Conservation (phyloP, 2,888 invertebrate species). For the Acronicta leporina region DNA sequence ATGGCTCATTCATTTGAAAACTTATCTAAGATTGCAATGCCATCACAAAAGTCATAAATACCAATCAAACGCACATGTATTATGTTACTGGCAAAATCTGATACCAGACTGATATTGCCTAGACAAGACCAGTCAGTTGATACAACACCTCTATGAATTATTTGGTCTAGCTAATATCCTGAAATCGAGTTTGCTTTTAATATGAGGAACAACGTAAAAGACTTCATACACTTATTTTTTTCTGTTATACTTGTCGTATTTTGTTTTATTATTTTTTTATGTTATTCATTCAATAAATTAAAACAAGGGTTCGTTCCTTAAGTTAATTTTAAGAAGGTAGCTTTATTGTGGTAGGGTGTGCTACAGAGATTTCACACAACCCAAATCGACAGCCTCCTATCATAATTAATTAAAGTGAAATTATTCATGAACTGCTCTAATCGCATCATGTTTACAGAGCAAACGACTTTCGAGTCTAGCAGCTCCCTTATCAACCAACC, state of each 20-base stretch:
- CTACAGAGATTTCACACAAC: too few species aligned
- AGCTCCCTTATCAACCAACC: slow-evolving; percentile 69
- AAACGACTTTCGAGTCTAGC: slow-evolving; percentile 66
- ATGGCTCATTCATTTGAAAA: not conserved
- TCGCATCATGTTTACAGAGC: slow-evolving; percentile 85
- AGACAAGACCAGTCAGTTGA: not conserved
- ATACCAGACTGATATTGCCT: not conserved
- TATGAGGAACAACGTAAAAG: too few species aligned
- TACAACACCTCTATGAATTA: not conserved
- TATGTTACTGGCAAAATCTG: not conserved
- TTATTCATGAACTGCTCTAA: slow-evolving; percentile 80
- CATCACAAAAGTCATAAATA: slow-evolving; percentile 4
- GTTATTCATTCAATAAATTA: too few species aligned
- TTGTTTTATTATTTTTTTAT: too few species aligned
- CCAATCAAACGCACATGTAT: not conserved
- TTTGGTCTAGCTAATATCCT: too few species aligned
- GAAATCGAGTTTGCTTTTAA: too few species aligned
- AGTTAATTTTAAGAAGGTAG: too few species aligned
- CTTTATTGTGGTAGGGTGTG: too few species aligned
- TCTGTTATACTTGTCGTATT: too few species aligned
- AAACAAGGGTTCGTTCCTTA: too few species aligned
- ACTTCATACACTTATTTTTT: too few species aligned
- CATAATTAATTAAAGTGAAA: slow-evolving; percentile 81
- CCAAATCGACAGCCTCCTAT: slow-evolving; percentile 31
- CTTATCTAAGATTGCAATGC: slow-evolving; percentile 7